Evolutionary conservation across 2,113 vertebrate genomes (phyloP).

Genomic region (Amphiprion ocellaris): DNA sequence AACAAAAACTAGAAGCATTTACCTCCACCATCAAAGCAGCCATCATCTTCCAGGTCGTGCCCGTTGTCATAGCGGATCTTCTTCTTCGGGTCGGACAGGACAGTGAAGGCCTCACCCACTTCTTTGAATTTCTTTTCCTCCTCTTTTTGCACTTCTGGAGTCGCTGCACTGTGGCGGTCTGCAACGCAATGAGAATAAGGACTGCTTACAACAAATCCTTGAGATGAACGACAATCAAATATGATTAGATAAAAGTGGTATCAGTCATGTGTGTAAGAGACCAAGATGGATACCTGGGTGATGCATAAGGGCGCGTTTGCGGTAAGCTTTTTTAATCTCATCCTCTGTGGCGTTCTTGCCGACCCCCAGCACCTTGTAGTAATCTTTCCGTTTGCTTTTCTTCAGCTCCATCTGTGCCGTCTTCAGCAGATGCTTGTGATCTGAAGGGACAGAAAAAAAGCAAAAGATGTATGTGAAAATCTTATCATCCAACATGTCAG

Average conservation of each 20-base stretch:
- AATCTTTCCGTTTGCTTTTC: conserved; percentile 98
- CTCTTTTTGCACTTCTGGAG: conserved; percentile 94
- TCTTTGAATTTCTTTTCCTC: conserved; percentile 99
- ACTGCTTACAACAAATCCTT: background rate
- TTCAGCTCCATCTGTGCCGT: conserved; percentile 94
- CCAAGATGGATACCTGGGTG: conserved; percentile 88
- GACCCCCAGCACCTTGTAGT: conserved; percentile 95
- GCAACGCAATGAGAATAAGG: background rate
- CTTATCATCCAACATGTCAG: background rate
- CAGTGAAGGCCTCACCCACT: conserved; percentile 96
- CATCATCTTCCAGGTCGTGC: conserved; percentile 93
- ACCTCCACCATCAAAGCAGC: conserved; percentile 90
- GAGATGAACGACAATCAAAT: background rate
- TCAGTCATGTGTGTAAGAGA: background rate
- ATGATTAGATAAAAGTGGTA: background rate
- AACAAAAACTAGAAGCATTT: conserved; percentile 30
- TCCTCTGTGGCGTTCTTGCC: conserved; percentile 95
- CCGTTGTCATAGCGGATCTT: conserved; percentile 94
- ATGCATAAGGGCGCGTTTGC: conserved; percentile 96
- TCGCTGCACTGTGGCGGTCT: conserved; percentile 95
- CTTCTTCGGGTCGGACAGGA: conserved; percentile 97
- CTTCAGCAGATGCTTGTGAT: conserved; percentile 95
- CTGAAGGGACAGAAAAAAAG: conserved; percentile 70
- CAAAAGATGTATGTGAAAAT: background rate
- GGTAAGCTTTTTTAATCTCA: conserved; percentile 97